Evolutionary conservation across 2,888 invertebrate species (phyloP), one percentile per base, ranked within the genome.

Genomic region (Scelioninae gen. 2): DNA sequence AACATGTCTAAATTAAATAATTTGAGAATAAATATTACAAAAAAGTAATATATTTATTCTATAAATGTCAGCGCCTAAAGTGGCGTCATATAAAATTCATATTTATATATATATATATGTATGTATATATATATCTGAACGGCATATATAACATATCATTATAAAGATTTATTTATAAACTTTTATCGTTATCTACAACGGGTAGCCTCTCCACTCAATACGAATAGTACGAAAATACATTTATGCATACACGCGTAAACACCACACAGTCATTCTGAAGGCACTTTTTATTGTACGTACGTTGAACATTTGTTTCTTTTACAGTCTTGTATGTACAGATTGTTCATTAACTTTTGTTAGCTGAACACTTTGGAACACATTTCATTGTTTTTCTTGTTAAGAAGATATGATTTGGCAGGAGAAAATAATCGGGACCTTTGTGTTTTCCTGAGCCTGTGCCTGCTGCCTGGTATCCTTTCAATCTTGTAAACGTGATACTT

Each of bases 331-430:
- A 68, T 63, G n/a, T 67, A 69, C 73, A 68, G 3, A 31, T 45
- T 25, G 50, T 31, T 45, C 10, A 2, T 15, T 43, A 11, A 37
- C 5, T 68, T 53, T 64, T 48, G 46, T 78, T 81, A 84, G 64
- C 81, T 83, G 52, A 84, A 84, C 71, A 85, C 78, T 77, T 82
- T 85, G 2, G 85, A 82, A 83, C 94, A 95, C 91, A 93, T 92
- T 83, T 92, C 91, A 82, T 92, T 93, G 85, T 94, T 95, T 84
- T 93, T 93, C 77, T 89, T 88, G 84, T 94, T 94, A 37, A 95
- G 88, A 15, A 91, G 90, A 82, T 92, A 93, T 0, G 94, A 93
- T 71, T 87, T 88, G n/a, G 92, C 93, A 3, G 92, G 89, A 11
- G 92, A 86, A 35, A 87, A 86, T 48, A 87, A 85, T 33, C 87